phyloP scores from a whole-genome alignment of 2,113 vertebrate genomes.

The Naja naja region DNA sequence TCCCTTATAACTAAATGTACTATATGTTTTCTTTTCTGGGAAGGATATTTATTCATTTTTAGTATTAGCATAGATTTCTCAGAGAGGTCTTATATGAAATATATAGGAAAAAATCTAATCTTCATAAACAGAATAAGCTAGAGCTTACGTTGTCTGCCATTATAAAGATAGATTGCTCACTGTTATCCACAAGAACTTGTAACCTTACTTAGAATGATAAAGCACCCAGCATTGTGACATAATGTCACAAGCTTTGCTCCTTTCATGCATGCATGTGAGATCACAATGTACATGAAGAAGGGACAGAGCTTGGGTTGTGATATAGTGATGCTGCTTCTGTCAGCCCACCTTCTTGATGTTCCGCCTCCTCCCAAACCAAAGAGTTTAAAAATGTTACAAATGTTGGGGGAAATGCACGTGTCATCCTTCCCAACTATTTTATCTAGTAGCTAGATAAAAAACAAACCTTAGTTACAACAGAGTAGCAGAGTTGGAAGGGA shows the following conservation, averaged over 20 bases:
- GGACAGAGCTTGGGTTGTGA: neutral
- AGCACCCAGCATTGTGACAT: neutral
- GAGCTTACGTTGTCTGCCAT: slow-evolving; percentile 36
- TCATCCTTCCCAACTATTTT: neutral
- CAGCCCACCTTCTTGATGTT: neutral
- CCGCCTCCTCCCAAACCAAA: neutral
- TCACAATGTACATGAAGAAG: neutral
- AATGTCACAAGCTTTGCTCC: neutral
- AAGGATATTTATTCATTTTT: neutral
- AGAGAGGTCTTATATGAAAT: neutral
- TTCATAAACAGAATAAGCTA: slow-evolving; percentile 5
- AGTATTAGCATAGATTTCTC: neutral
- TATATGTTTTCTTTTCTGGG: neutral
- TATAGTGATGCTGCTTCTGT: neutral
- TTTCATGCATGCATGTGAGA: neutral
- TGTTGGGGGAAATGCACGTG: neutral
- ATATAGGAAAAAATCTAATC: neutral
- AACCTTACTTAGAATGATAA: neutral
- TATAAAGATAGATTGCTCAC: slow-evolving; percentile 14
- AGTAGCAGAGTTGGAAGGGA: too few species aligned
- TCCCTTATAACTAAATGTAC: neutral
- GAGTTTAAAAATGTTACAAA: neutral
- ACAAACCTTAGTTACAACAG: neutral
- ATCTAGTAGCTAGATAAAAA: neutral
- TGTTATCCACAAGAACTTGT: neutral